Evolutionary conservation across 1,140 invertebrate species (phyloP).

Genomic region (Heliconius congener): DNA sequence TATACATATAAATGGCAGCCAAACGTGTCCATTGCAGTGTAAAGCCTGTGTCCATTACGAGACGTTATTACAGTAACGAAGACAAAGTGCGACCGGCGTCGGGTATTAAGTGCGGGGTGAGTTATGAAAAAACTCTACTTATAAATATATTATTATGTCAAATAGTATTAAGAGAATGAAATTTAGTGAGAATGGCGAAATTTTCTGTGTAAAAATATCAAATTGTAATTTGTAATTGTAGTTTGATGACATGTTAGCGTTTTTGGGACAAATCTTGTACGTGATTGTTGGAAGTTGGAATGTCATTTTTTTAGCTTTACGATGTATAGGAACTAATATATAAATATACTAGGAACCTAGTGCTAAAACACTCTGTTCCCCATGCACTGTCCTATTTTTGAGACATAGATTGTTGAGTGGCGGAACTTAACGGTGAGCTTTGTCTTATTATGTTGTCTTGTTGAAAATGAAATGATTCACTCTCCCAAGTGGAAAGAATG

Average conservation of each 20-base stretch:
- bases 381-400: too few relatives aligned
- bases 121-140: conserved; percentile 13
- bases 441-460: too few relatives aligned
- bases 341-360: too few relatives aligned
- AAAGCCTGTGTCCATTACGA: conserved; percentile 37
- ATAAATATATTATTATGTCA: conserved; percentile 14
- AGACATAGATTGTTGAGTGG: too few relatives aligned
- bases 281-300: too few relatives aligned
- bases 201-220: not conserved
- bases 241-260: not conserved
- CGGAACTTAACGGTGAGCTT: too few relatives aligned
- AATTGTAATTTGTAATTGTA: not conserved
- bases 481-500: too few relatives aligned
- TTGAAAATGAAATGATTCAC: too few relatives aligned
- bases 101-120: conserved; percentile 8
- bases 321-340: too few relatives aligned
- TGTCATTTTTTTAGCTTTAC: too few relatives aligned
- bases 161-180: conserved; percentile 3
- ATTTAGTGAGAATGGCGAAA: not conserved
- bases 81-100: conserved; percentile 38
- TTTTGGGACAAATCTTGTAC: too few relatives aligned
- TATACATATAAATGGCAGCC: conserved; percentile 19
- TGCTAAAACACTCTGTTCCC: too few relatives aligned
- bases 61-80: conserved; percentile 41
- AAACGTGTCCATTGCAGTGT: conserved; percentile 34